phyloP scores from a whole-genome alignment of 2,888 invertebrate species.

The Dendrolimus houi region DNA sequence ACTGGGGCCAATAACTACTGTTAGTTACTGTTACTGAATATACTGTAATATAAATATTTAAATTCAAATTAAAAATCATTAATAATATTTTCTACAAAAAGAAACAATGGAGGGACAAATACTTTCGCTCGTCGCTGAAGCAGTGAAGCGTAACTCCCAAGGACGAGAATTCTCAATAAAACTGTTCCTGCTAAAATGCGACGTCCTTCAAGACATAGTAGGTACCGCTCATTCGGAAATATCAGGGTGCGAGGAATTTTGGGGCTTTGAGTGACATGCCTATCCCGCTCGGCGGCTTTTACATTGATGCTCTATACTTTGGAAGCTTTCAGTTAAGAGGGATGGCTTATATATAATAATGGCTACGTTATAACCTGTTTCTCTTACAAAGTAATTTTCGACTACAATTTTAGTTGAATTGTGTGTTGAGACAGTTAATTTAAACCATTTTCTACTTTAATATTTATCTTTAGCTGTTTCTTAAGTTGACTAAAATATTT shows the following conservation, averaged over 20 bases:
- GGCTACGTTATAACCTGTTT: background rate
- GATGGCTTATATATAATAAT: background rate
- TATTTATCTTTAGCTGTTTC: too few species aligned
- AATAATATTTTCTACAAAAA: too few species aligned
- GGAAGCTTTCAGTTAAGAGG: background rate
- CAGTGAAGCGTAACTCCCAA: slow-evolving; percentile 31
- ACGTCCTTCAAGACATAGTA: slow-evolving; percentile 27
- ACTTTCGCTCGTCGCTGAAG: slow-evolving; percentile 14
- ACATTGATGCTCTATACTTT: slow-evolving; percentile 13
- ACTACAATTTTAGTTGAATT: too few species aligned
- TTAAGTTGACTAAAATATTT: too few species aligned
- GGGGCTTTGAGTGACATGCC: slow-evolving; percentile 40
- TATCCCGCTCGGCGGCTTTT: slow-evolving; percentile 33
- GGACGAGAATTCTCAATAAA: slow-evolving; percentile 38
- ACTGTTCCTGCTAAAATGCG: slow-evolving; percentile 27
- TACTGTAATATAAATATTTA: too few species aligned
- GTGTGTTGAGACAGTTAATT: too few species aligned
- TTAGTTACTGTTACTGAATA: too few species aligned
- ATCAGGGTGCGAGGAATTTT: slow-evolving; percentile 41
- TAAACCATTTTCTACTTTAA: too few species aligned
- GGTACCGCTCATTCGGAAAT: slow-evolving; percentile 35
- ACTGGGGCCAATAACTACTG: too few species aligned
- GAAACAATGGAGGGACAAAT: background rate
- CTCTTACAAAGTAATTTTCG: too few species aligned
- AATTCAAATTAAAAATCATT: too few species aligned